phyloP scores from a whole-genome alignment of 2,888 invertebrate genomes.

The Zelleria hepariella region DNA sequence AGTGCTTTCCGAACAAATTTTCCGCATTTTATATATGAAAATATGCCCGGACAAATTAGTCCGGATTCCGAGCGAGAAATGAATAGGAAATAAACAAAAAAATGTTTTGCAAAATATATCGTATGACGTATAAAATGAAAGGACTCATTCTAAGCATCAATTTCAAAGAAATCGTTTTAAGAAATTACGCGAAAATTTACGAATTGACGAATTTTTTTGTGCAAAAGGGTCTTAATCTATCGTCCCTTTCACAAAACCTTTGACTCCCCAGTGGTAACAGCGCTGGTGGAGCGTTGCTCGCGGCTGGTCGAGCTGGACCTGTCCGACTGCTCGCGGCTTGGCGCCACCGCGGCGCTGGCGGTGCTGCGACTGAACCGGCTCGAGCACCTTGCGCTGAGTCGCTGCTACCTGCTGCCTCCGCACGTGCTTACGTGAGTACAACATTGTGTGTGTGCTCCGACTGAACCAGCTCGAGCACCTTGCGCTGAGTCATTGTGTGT shows the following conservation, averaged over 20 bases:
- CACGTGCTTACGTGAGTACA: slow-evolving; percentile 59
- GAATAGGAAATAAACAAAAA: too few relatives aligned
- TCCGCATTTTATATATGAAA: too few relatives aligned
- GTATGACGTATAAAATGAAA: too few relatives aligned
- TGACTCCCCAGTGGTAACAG: slow-evolving; percentile 77
- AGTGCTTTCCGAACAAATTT: not conserved
- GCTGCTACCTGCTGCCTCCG: slow-evolving; percentile 84
- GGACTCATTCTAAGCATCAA: too few relatives aligned
- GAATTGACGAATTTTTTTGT: not conserved
- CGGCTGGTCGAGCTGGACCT: slow-evolving; percentile 86
- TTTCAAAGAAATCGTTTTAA: not conserved
- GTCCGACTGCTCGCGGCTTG: slow-evolving; percentile 86
- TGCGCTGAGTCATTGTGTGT: too few relatives aligned
- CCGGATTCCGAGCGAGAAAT: too few relatives aligned
- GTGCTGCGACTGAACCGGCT: slow-evolving; percentile 52
- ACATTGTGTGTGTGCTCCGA: too few relatives aligned
- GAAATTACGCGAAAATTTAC: not conserved
- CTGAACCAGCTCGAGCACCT: slow-evolving; percentile 75
- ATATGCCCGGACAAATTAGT: too few relatives aligned
- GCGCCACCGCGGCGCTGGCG: slow-evolving; percentile 51
- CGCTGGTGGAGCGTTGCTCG: slow-evolving; percentile 77
- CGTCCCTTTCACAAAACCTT: too few relatives aligned
- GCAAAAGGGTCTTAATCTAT: too few relatives aligned
- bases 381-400: slow-evolving; percentile 79
- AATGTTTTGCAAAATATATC: not conserved